phyloP scores from a whole-genome alignment of 2,888 invertebrate species.

The Lamellibrachia columna region DNA sequence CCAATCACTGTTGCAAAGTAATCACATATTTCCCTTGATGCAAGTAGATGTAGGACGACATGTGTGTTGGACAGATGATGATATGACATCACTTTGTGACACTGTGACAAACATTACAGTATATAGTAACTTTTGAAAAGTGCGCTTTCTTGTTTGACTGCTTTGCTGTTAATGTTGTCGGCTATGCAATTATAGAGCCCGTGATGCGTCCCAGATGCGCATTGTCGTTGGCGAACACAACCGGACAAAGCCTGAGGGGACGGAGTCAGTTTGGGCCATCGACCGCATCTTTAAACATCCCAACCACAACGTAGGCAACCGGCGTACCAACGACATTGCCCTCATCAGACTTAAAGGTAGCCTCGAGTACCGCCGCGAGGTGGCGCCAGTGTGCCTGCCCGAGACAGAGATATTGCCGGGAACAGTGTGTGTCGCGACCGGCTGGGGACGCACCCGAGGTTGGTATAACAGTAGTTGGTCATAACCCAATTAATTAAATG shows the following conservation, averaged over 20 bases:
- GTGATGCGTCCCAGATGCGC: no score
- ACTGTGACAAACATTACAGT: no score
- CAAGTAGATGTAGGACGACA: no score
- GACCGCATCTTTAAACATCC: neutral
- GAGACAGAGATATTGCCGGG: slow-evolving; percentile 69
- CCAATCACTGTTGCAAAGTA: no score
- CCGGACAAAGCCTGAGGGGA: neutral
- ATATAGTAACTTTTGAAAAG: neutral
- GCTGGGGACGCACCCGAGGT: no score
- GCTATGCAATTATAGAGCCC: no score
- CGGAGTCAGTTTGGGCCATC: neutral
- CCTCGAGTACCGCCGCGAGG: slow-evolving; percentile 73
- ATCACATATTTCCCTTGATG: no score
- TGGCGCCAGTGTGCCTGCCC: slow-evolving; percentile 81
- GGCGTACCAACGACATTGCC: slow-evolving; percentile 73
- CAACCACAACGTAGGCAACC: neutral
- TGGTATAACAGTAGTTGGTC: neutral
- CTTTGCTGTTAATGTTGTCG: no score
- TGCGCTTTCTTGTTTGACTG: neutral
- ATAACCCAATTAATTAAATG: neutral
- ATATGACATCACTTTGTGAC: no score
- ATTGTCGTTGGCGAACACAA: neutral
- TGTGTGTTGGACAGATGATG: no score
- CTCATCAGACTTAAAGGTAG: slow-evolving; percentile 73
- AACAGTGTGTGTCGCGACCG: slow-evolving; percentile 41